A percentile compares a stretch with the other conserved stretches of the same genome.
Evolutionary conservation across 2,888 invertebrate genomes (phyloP).

Genomic region (Spisula subtruncata): DNA sequence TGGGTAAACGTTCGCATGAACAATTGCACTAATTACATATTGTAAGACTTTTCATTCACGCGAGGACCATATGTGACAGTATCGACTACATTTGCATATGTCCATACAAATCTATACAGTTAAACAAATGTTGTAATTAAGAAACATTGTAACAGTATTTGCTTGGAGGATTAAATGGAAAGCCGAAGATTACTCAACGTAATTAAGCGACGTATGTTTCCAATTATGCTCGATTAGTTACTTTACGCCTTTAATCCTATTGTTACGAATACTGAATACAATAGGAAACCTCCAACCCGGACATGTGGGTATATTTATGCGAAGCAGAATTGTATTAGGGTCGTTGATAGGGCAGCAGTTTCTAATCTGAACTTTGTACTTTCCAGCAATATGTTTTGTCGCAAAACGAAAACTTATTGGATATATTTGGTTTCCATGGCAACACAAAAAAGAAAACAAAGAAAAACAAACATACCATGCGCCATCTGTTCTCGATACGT

Average conservation of each 20-base stretch:
- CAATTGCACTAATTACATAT: background rate
- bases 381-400: too few relatives aligned
- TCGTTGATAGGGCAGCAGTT: background rate
- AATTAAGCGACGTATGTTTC: background rate
- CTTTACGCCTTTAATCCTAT: background rate
- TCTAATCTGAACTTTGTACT: too few relatives aligned
- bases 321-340: background rate
- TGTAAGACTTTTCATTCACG: background rate
- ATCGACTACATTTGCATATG: background rate
- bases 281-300: background rate
- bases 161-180: background rate
- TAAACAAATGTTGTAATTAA: background rate
- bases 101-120: background rate
- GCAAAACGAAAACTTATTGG: background rate
- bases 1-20: background rate
- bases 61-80: background rate
- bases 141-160: background rate
- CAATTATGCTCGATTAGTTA: background rate
- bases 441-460: background rate
- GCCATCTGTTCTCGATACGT: slow-evolving; percentile 78
- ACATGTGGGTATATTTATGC: background rate
- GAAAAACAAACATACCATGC: slow-evolving; percentile 68
- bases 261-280: background rate
- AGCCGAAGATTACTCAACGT: background rate
- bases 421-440: background rate